Evolutionary conservation across 2,888 invertebrate species (phyloP).

Genomic region (Rhogogaster chlorosoma): DNA sequence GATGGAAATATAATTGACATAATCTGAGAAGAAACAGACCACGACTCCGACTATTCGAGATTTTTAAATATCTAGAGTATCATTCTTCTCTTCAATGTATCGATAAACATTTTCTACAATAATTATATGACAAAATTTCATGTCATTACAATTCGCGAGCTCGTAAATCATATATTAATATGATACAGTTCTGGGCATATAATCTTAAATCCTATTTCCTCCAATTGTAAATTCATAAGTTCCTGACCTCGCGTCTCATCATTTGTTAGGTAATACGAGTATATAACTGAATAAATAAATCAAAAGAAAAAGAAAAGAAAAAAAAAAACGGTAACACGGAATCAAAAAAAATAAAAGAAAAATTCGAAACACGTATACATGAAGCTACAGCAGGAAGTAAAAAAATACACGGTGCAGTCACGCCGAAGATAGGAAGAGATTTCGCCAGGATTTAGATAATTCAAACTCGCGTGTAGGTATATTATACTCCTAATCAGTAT

Average conservation of each 20-base stretch:
- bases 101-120: no score
- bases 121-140: background rate
- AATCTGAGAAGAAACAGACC: no score
- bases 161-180: background rate
- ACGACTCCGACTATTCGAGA: no score
- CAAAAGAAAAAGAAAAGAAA: background rate
- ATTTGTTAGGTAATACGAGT: background rate
- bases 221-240: background rate
- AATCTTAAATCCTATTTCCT: background rate
- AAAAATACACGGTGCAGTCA: background rate
- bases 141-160: background rate
- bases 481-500: background rate
- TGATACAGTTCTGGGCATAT: background rate
- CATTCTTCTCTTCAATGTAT: no score
- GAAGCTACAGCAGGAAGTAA: background rate
- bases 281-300: background rate
- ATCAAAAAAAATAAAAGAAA: background rate
- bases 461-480: background rate
- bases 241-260: background rate
- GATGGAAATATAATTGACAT: no score
- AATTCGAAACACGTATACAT: background rate
- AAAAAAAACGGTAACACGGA: background rate
- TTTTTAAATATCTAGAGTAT: no score
- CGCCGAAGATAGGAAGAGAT: background rate
- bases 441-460: background rate